Base-by-base conservation (phyloP, 2,113 vertebrate species). In the Tichodroma muraria region DNA sequence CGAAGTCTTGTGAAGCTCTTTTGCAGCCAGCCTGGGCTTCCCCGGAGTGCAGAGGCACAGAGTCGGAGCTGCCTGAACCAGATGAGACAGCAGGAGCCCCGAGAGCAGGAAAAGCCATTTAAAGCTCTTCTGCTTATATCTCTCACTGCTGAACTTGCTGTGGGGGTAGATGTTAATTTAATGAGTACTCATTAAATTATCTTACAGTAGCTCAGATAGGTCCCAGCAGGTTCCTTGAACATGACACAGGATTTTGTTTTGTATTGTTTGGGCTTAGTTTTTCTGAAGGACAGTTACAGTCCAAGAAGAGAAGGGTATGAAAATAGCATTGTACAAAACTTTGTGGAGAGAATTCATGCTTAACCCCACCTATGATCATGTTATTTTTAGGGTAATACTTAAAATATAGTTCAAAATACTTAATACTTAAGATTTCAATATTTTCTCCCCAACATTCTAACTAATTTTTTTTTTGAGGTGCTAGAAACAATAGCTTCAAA, bases 101-200 rank as follows among this genome's bases (percentile, higher is more conserved):
- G 21, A 86, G 93, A 95, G 94, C 80, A 92, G 92, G 35, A 90
- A 93, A 76, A 97, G 53, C 77, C 88, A 92, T 95, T 96, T 95
- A 93, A 79, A 96, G 70, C 93, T 93, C 88, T 81, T 89, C 77
- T 95, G 82, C 88, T 90, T 61, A 0, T 64, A 33, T 92, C 83
- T 89, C 85, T 85, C 83, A 79, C 73, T 94, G 88, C 80, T 22
- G 73, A 94, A 85, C 78, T 79, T 91, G 83, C 94, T 96, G 90
- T 90, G 80, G 92, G 95, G 90, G 86, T 87, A 88, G 95, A 95
- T 96, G 92, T 92, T 96, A 93, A 93, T 95, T 96, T 96, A 96
- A 95, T 96, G 96, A 96, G 78, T 77, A 59, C 90, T 96, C 95
- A 93, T 97, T 96, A 96, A 94, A 96, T 80, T 92, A 93, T 96